phyloP scores from a whole-genome alignment of 2,113 vertebrate species.

The Lepus europaeus region DNA sequence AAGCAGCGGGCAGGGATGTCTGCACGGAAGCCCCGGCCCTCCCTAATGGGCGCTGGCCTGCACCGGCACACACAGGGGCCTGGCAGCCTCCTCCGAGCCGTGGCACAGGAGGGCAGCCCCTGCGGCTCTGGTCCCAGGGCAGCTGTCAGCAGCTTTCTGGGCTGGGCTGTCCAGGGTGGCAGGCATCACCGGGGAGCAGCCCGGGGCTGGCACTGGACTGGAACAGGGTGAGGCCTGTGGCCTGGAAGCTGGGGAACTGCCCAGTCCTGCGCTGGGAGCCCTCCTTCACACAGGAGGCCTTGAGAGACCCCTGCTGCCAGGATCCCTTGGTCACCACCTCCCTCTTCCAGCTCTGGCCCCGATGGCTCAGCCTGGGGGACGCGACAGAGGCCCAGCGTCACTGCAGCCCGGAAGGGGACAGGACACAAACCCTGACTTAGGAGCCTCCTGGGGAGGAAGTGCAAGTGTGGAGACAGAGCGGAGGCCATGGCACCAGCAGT shows the following conservation, averaged over 20 bases:
- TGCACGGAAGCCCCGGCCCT: background rate
- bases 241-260: slow-evolving; percentile 87
- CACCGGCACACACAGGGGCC: fast-evolving
- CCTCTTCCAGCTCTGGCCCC: slow-evolving; percentile 85
- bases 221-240: slow-evolving; percentile 85
- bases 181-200: slow-evolving; percentile 83
- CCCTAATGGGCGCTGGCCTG: background rate
- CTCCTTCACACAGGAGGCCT: slow-evolving; percentile 78
- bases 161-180: background rate
- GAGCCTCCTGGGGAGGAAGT: background rate
- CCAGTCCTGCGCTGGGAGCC: slow-evolving; percentile 58
- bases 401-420: slow-evolving; percentile 59
- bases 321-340: slow-evolving; percentile 75
- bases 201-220: slow-evolving; percentile 89
- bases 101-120: too few species aligned
- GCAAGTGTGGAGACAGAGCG: background rate
- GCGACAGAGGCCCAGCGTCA: slow-evolving; percentile 51
- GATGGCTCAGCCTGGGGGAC: too few species aligned
- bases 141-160: background rate
- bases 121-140: background rate
- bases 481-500: background rate
- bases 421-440: background rate
- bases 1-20: background rate
- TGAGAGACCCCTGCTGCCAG: slow-evolving; percentile 86
- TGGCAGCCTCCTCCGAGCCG: background rate